Percentiles rank a stretch among this genome's conserved stretches.
Conservation (phyloP, 37 sponge, comb jelly and placozoan genomes). For the Amphimedon queenslandica region DNA sequence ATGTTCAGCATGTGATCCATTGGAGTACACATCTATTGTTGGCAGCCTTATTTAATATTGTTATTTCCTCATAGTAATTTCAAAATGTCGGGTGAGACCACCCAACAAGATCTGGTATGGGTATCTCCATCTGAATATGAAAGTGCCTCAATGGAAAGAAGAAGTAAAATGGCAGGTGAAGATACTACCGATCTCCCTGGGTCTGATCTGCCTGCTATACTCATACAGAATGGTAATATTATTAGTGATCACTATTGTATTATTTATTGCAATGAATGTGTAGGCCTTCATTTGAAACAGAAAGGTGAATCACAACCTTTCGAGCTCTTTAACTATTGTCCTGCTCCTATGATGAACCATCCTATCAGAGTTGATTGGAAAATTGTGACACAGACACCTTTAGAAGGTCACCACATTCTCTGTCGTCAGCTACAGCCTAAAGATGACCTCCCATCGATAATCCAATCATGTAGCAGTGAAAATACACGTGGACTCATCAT, state of each 20-base stretch:
- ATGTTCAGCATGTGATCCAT: neutral
- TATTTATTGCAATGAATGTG: neutral
- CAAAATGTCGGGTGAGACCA: neutral
- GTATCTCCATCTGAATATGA: neutral
- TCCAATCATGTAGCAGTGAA: slow-evolving; percentile 10
- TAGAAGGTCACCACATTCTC: slow-evolving; percentile 29
- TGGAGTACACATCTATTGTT: neutral
- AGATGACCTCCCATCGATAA: slow-evolving; percentile 17
- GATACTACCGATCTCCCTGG: neutral
- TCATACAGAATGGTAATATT: neutral
- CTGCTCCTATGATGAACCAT: slow-evolving; percentile 16
- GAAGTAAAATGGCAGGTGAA: neutral
- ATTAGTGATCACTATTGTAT: no score
- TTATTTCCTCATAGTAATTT: neutral
- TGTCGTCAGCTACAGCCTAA: slow-evolving; percentile 26
- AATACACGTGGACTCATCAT: slow-evolving; percentile 38
- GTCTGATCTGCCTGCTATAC: neutral
- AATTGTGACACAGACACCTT: slow-evolving; percentile 12
- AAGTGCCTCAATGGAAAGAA: neutral
- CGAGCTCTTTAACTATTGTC: slow-evolving; percentile 29
- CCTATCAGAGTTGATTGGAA: slow-evolving; percentile 36
- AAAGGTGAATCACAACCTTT: slow-evolving; percentile 21
- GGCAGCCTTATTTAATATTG: neutral
- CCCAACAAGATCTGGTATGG: neutral
- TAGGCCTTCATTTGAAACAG: slow-evolving; percentile 42